Evolutionary conservation across 1,140 invertebrate genomes (phyloP).

Genomic region (Uloborus diversus): DNA sequence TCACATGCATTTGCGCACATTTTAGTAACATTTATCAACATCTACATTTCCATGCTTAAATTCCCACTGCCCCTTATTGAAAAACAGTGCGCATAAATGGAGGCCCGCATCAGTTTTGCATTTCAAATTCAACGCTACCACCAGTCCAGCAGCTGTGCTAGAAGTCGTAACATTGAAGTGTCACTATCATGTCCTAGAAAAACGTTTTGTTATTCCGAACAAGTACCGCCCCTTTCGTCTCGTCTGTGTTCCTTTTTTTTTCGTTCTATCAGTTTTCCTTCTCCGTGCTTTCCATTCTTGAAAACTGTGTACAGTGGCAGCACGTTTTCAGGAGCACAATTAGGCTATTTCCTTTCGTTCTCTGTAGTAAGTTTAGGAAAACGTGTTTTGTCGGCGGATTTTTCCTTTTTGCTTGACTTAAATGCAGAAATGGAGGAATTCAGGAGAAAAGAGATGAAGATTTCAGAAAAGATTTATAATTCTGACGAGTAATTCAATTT

Average conservation of each 20-base stretch:
- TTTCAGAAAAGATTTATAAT: conserved; percentile 4
- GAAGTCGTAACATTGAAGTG: conserved; percentile 38
- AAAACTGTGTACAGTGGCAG: conserved; percentile 10
- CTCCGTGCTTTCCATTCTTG: conserved; percentile 32
- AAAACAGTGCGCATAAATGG: background rate
- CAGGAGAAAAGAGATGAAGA: conserved; percentile 13
- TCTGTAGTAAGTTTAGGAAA: background rate
- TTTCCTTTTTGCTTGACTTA: background rate
- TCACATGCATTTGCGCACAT: too few species aligned
- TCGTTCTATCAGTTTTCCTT: background rate
- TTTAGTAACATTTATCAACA: too few species aligned
- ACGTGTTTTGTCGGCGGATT: conserved; percentile 13
- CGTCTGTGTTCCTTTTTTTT: conserved; percentile 7
- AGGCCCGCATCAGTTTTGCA: background rate
- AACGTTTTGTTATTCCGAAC: conserved; percentile 51
- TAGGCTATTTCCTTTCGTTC: conserved; percentile 38
- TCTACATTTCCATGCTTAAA: too few species aligned
- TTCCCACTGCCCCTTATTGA: too few species aligned
- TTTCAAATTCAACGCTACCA: background rate
- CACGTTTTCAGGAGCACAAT: conserved; percentile 37
- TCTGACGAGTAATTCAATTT: too few species aligned
- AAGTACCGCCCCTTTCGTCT: conserved; percentile 9
- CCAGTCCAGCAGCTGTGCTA: background rate
- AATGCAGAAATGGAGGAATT: background rate
- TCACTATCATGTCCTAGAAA: conserved; percentile 42